Percentiles rank a stretch among this genome's conserved stretches.
Conservation (phyloP, 2,888 invertebrate species). For the Drosophila paramelanica region DNA sequence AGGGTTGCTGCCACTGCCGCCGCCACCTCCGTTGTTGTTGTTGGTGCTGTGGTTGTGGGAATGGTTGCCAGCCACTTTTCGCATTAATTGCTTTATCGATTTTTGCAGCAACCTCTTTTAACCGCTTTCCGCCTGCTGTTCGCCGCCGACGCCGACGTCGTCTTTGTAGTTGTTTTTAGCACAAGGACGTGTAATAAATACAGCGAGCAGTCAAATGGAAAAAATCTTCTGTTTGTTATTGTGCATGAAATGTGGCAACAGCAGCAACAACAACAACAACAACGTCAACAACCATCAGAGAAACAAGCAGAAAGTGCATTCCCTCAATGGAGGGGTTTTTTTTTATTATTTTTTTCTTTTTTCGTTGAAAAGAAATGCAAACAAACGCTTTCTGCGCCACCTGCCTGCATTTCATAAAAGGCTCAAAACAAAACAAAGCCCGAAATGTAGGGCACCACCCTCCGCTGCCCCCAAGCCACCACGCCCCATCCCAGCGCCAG, state of each 20-base stretch:
- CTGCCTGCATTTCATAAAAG: conserved; percentile 51
- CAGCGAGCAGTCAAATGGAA: conserved; percentile 43
- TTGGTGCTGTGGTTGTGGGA: conserved; percentile 11
- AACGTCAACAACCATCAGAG: conserved; percentile 29
- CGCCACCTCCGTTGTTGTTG: neutral
- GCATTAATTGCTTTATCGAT: conserved; percentile 83
- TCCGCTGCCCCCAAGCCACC: neutral
- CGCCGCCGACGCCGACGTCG: neutral
- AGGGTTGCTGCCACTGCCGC: conserved; percentile 52
- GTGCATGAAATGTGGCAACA: conserved; percentile 57
- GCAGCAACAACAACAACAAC: conserved; percentile 3
- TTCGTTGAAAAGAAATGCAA: conserved; percentile 52
- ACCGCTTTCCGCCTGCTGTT: conserved; percentile 25
- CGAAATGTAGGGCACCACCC: conserved; percentile 66
- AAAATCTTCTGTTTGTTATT: conserved; percentile 52
- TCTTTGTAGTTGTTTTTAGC: conserved; percentile 55
- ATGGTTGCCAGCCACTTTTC: conserved; percentile 67
- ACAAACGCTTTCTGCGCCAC: conserved; percentile 57
- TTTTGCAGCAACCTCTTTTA: conserved; percentile 57
- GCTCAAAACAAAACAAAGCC: conserved; percentile 61
- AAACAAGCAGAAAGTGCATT: conserved; percentile 57
- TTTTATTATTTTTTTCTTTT: conserved; percentile 10
- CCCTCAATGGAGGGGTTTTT: conserved; percentile 39
- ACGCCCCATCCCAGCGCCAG: conserved; percentile 31
- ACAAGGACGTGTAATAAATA: conserved; percentile 72